Percentiles rank a stretch among this genome's conserved stretches.
phyloP scores from a whole-genome alignment of 2,113 vertebrate genomes.

The Pyxicephalus adspersus region DNA sequence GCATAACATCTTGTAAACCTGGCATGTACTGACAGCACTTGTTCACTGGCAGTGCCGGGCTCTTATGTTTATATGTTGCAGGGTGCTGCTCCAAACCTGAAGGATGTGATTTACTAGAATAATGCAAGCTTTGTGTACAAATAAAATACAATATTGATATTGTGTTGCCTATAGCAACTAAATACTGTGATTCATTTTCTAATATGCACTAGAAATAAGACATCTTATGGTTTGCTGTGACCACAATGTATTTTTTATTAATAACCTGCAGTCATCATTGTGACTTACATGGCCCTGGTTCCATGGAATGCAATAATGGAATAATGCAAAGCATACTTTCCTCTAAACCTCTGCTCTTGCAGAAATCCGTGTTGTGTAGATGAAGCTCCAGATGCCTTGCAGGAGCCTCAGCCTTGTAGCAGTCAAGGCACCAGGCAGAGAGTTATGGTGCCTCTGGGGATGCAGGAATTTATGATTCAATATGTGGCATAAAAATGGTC shows the following conservation, averaged over 20 bases:
- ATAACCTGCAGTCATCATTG: no score
- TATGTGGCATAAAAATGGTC: conserved; percentile 45
- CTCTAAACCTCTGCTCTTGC: background rate
- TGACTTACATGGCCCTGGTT: no score
- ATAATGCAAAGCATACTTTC: background rate
- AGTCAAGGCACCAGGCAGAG: conserved; percentile 39
- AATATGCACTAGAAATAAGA: no score
- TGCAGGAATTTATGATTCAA: conserved; percentile 52
- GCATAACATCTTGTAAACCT: conserved; percentile 1
- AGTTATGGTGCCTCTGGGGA: conserved; percentile 45
- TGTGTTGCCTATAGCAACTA: no score
- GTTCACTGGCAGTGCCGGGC: conserved; percentile 22
- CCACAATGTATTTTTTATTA: no score
- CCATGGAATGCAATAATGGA: background rate
- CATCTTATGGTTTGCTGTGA: no score
- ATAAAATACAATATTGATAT: no score
- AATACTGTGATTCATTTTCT: no score
- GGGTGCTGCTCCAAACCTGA: background rate
- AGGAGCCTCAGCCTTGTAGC: conserved; percentile 9
- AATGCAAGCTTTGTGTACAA: background rate
- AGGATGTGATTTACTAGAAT: background rate
- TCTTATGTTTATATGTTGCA: background rate
- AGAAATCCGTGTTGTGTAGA: background rate
- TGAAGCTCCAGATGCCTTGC: conserved; percentile 21
- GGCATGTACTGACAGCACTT: background rate